Conservation (phyloP, 2,888 invertebrate genomes). For the Artemia sinica region DNA sequence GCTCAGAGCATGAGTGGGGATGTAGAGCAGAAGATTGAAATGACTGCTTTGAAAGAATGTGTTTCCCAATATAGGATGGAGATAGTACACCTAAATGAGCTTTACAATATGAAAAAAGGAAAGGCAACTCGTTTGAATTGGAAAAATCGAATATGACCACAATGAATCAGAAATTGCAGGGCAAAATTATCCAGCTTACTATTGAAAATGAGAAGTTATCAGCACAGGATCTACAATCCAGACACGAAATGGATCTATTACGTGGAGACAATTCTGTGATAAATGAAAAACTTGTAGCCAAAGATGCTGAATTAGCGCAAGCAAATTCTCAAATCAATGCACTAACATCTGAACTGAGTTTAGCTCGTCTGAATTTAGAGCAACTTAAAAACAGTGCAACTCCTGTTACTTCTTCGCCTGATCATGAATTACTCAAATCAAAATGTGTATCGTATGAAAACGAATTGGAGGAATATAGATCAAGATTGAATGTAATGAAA, state of each 20-base stretch:
- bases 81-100: slow-evolving; percentile 3
- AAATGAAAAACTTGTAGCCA: background rate
- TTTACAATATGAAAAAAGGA: slow-evolving; percentile 8
- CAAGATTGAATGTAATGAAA: background rate
- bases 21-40: background rate
- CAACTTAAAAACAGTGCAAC: background rate
- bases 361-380: slow-evolving; percentile 1
- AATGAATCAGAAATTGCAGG: slow-evolving; percentile 10
- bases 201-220: slow-evolving; percentile 12
- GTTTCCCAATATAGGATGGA: slow-evolving; percentile 4
- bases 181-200: background rate
- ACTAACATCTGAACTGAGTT: slow-evolving; percentile 8
- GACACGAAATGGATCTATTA: background rate
- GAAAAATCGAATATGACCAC: slow-evolving; percentile 3
- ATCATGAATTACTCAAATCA: slow-evolving; percentile 10
- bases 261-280: slow-evolving; percentile 8
- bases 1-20: background rate
- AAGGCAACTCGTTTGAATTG: background rate
- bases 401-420: background rate
- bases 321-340: background rate
- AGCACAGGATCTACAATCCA: background rate
- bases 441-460: background rate
- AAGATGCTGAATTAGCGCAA: background rate
- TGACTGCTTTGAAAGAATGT: slow-evolving; percentile 8
- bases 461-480: background rate